phyloP scores from a whole-genome alignment of 2,888 invertebrate genomes.

The Agriopis leucophaearia region DNA sequence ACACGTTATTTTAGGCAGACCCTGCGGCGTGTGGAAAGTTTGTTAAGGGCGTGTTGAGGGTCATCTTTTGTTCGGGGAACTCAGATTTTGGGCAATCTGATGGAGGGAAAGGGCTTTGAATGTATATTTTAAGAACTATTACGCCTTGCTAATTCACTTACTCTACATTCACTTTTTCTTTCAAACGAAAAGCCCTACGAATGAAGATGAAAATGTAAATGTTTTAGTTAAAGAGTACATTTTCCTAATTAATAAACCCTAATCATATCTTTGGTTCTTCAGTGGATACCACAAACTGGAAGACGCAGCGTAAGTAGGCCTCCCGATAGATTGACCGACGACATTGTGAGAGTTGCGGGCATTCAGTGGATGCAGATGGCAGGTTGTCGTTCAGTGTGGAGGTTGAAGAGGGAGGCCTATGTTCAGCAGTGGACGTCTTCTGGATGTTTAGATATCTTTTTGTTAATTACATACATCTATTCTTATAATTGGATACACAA shows the following conservation, averaged over 20 bases:
- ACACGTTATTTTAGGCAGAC: constrained; percentile 36
- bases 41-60: constrained; percentile 33
- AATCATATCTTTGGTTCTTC: background rate
- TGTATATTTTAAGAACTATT: constrained; percentile 8
- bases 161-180: background rate
- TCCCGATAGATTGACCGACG: no score
- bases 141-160: background rate
- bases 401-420: no score
- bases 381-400: no score
- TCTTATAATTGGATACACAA: no score
- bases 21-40: constrained; percentile 38
- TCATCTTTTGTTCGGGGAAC: constrained; percentile 35
- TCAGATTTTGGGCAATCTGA: constrained; percentile 25
- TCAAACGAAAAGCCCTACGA: background rate
- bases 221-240: background rate
- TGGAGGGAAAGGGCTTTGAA: constrained; percentile 20
- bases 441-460: no score
- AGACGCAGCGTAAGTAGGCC: no score
- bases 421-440: no score
- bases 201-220: background rate
- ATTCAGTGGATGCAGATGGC: no score
- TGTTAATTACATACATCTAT: no score
- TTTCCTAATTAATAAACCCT: background rate
- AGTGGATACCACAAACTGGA: no score
- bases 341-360: no score